phyloP scores from a whole-genome alignment of 2,888 invertebrate species.

The Brassicogethes aeneus region DNA sequence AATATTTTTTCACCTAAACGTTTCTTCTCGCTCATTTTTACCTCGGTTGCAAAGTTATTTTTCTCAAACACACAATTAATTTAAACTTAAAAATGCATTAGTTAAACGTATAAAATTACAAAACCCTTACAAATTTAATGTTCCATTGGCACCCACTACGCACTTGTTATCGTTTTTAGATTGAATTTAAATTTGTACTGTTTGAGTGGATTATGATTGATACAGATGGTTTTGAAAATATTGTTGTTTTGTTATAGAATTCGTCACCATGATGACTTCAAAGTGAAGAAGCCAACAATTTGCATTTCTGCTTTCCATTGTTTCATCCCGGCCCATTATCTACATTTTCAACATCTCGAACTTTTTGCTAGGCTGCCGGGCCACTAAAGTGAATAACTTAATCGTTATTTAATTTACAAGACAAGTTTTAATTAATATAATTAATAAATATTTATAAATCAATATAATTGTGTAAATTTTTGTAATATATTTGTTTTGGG shows the following conservation, averaged over 20 bases:
- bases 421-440: conserved; percentile 16
- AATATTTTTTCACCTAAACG: too few species aligned
- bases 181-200: too few species aligned
- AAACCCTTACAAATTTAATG: too few species aligned
- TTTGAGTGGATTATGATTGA: too few species aligned
- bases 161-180: too few species aligned
- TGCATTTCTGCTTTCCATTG: conserved; percentile 43
- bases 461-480: conserved; percentile 44
- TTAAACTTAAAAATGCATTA: too few species aligned
- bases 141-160: too few species aligned
- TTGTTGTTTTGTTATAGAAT: conserved; percentile 73
- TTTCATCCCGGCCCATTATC: conserved; percentile 41
- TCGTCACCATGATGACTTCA: conserved; percentile 99
- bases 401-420: conserved; percentile 36
- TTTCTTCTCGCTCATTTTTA: too few species aligned
- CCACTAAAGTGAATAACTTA: conserved; percentile 38
- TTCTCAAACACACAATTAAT: too few species aligned
- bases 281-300: conserved; percentile 76
- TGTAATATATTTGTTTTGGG: conserved; percentile 40
- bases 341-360: conserved; percentile 37
- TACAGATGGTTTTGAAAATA: too few species aligned
- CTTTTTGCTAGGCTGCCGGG: conserved; percentile 39
- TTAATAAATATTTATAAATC: conserved; percentile 37
- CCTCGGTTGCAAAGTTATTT: too few species aligned
- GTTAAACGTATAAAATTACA: too few species aligned